A percentile compares a stretch with the other conserved stretches of the same genome.
phyloP scores from a whole-genome alignment of 2,888 invertebrate genomes.

The Spilosoma lubricipeda region DNA sequence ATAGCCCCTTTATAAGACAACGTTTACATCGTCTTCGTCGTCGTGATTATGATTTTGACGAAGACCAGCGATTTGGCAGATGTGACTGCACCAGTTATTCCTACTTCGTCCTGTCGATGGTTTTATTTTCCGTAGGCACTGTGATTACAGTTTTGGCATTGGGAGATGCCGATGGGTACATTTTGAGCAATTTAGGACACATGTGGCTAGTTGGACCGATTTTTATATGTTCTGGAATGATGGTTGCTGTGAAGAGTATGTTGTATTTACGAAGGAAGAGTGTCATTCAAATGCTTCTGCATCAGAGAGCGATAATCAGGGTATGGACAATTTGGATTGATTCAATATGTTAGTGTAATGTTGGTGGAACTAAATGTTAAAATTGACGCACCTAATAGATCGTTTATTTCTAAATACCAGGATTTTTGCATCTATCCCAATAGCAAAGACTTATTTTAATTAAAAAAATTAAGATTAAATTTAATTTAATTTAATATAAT shows the following conservation, averaged over 20 bases:
- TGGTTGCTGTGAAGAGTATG: slow-evolving; percentile 90
- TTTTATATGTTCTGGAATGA: slow-evolving; percentile 89
- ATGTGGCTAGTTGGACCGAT: slow-evolving; percentile 90
- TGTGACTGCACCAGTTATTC: slow-evolving; percentile 89
- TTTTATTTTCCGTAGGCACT: slow-evolving; percentile 88
- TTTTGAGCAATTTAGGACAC: slow-evolving; percentile 87
- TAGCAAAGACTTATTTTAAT: background rate
- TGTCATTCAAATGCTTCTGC: slow-evolving; percentile 88
- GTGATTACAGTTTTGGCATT: slow-evolving; percentile 88
- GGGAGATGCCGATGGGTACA: slow-evolving; percentile 87
- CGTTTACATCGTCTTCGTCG: slow-evolving; percentile 86
- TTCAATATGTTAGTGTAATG: slow-evolving; percentile 2
- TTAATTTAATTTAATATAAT: too few relatives aligned
- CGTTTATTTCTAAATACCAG: background rate
- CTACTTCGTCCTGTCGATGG: slow-evolving; percentile 87
- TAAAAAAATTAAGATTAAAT: background rate
- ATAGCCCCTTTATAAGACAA: slow-evolving; percentile 87
- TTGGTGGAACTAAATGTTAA: background rate
- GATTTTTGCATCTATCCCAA: background rate
- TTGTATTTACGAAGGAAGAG: slow-evolving; percentile 88
- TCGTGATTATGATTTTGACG: slow-evolving; percentile 87
- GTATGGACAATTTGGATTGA: slow-evolving; percentile 59
- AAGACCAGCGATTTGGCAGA: slow-evolving; percentile 87
- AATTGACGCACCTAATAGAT: background rate
- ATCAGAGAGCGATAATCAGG: slow-evolving; percentile 87